Evolutionary conservation across 1,140 invertebrate genomes (phyloP).

Genomic region (Psilanteris sp.): DNA sequence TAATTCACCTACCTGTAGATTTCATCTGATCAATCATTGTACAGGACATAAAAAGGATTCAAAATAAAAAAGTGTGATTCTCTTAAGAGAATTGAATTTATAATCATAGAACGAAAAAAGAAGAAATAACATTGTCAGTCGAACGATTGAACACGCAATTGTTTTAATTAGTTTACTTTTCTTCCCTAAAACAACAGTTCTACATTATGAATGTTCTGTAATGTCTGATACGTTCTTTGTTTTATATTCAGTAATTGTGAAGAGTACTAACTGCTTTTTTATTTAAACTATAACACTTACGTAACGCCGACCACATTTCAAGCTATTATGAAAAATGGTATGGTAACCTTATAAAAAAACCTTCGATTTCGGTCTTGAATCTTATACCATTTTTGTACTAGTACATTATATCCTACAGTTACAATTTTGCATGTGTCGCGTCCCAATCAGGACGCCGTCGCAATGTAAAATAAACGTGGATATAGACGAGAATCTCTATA

Average conservation of each 20-base stretch:
- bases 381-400: constrained; percentile 65
- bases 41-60: too few species aligned
- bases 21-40: too few species aligned
- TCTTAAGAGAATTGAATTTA: too few species aligned
- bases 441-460: constrained; percentile 43
- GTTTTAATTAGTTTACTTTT: constrained; percentile 67
- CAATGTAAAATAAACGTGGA: constrained; percentile 63
- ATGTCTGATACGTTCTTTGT: constrained; percentile 66
- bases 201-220: constrained; percentile 67
- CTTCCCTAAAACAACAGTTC: constrained; percentile 66
- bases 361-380: constrained; percentile 60
- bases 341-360: constrained; percentile 65
- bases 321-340: constrained; percentile 66
- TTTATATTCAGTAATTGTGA: constrained; percentile 66
- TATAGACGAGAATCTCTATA: constrained; percentile 64
- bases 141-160: constrained; percentile 60
- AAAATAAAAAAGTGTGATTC: too few species aligned
- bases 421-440: constrained; percentile 55
- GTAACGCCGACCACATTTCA: constrained; percentile 63
- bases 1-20: too few species aligned
- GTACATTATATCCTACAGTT: constrained; percentile 63
- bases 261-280: constrained; percentile 61
- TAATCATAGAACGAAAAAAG: too few species aligned
- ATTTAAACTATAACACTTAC: constrained; percentile 65
- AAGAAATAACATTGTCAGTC: constrained; percentile 49